Conservation (phyloP, 2,888 invertebrate species). For the Cotesia congregata region DNA sequence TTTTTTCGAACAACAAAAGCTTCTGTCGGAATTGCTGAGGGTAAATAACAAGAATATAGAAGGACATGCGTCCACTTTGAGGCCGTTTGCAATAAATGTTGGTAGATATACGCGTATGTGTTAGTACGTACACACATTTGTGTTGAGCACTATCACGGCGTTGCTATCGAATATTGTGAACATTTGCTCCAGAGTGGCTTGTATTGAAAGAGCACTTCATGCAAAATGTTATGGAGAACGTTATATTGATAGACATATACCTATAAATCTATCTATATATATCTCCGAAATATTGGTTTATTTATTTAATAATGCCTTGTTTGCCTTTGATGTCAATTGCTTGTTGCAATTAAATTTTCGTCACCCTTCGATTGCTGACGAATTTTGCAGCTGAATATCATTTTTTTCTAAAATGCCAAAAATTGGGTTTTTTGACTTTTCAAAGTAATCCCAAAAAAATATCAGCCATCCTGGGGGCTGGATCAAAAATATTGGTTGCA, state of each 20-base stretch:
- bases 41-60: background rate
- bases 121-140: background rate
- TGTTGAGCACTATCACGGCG: background rate
- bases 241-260: background rate
- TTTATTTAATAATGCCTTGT: background rate
- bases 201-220: background rate
- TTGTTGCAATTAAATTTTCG: no score
- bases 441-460: no score
- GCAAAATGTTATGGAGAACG: background rate
- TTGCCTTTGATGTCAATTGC: background rate
- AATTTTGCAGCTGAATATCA: no score
- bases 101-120: background rate
- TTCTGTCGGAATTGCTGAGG: background rate
- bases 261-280: no score
- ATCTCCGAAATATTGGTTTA: background rate
- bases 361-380: no score
- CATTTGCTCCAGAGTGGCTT: background rate
- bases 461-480: no score
- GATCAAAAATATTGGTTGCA: no score
- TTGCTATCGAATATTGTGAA: background rate
- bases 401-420: no score
- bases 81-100: background rate
- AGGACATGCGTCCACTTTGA: conserved; percentile 1
- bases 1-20: background rate
- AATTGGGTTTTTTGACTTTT: no score